phyloP scores from a whole-genome alignment of 2,113 vertebrate genomes.

The Chaenocephalus aceratus region DNA sequence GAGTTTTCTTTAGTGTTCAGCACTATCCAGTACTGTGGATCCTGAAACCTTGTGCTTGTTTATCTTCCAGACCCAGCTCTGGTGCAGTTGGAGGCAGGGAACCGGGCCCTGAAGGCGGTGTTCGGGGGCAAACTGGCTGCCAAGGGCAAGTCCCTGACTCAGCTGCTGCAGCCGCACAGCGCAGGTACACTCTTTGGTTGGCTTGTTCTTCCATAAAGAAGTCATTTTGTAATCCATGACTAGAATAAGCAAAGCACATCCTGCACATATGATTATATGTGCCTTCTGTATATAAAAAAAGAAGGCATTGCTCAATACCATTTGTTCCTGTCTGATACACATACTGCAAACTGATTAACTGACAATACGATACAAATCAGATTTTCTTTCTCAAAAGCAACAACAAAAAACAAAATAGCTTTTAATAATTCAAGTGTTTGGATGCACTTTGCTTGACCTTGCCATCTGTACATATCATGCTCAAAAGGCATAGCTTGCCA shows the following conservation, averaged over 20 bases:
- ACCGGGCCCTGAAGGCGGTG: conserved; percentile 88
- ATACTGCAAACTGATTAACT: too few relatives aligned
- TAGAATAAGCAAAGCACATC: too few relatives aligned
- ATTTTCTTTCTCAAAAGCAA: too few relatives aligned
- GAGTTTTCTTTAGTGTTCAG: neutral
- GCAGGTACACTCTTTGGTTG: conserved; percentile 81
- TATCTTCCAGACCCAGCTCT: conserved; percentile 81
- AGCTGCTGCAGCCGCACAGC: conserved; percentile 90
- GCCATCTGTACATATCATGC: too few relatives aligned
- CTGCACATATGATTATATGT: neutral
- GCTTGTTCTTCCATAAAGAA: neutral
- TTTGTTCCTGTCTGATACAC: too few relatives aligned
- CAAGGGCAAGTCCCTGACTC: conserved; percentile 89
- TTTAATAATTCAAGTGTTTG: too few relatives aligned
- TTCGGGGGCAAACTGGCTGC: conserved; percentile 89
- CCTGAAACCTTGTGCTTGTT: neutral
- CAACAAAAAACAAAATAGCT: too few relatives aligned
- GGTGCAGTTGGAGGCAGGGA: conserved; percentile 90
- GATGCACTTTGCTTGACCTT: too few relatives aligned
- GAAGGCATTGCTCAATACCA: too few relatives aligned
- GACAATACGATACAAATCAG: too few relatives aligned
- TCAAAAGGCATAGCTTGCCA: too few relatives aligned
- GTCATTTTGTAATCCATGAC: neutral
- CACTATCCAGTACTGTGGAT: neutral
- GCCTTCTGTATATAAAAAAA: too few relatives aligned